Percentiles rank a stretch among this genome's conserved stretches.
These are phyloP conservation scores for Timema cristinae DNA, from an alignment of 2,888 invertebrate species.

Conservation along the genomic window DNA sequence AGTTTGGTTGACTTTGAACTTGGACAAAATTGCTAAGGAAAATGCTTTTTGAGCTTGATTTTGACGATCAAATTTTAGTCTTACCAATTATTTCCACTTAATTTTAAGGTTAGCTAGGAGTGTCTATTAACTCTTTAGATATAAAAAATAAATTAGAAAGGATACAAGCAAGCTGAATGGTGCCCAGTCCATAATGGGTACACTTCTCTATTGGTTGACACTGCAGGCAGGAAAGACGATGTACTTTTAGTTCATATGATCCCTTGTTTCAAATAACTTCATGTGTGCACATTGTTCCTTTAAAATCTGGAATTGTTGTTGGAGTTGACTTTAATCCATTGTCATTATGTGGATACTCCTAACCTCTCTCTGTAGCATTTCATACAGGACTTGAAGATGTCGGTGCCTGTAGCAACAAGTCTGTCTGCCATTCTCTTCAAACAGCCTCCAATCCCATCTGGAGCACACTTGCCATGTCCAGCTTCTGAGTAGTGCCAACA, in stretches of 20 bases:
- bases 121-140: too few relatives aligned
- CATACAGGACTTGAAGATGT: not conserved
- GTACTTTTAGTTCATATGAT: not conserved
- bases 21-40: too few relatives aligned
- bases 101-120: too few relatives aligned
- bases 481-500: not conserved
- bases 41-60: too few relatives aligned
- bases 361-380: constrained; percentile 4
- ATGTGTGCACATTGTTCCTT: not conserved
- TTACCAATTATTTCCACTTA: too few relatives aligned
- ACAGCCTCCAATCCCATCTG: constrained; percentile 8
- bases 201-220: not conserved
- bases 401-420: not conserved
- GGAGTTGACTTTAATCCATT: too few relatives aligned
- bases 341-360: not conserved
- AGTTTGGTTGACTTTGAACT: too few relatives aligned
- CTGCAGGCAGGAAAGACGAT: not conserved
- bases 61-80: too few relatives aligned
- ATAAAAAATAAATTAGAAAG: too few relatives aligned
- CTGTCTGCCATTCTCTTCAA: constrained; percentile 8
- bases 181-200: not conserved
- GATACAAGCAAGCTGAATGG: constrained; percentile 11
- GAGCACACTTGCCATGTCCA: not conserved
- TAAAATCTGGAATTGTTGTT: not conserved
- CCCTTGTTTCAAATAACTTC: constrained; percentile 7